Evolutionary conservation across 2,797 vertebrate genomes (phyloP).

Genomic region (Notoglanidium macrostoma): DNA sequence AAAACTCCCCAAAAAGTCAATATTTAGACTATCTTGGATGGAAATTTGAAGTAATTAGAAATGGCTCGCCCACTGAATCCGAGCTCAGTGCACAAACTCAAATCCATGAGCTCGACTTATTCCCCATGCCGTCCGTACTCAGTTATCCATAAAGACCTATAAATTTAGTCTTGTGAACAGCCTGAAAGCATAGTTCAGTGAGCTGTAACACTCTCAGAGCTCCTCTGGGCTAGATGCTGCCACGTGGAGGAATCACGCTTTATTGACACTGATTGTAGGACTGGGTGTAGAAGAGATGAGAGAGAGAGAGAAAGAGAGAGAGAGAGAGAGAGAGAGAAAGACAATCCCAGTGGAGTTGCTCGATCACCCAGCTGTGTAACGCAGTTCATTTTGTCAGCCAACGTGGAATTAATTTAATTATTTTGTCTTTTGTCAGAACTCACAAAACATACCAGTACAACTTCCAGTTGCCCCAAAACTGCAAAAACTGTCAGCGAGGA

Average conservation of each 20-base stretch:
- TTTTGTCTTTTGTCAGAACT: conserved; percentile 10
- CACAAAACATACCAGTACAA: background rate
- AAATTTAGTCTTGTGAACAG: conserved; percentile 42
- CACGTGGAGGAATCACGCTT: conserved; percentile 47
- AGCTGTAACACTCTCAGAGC: conserved; percentile 27
- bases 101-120: conserved; percentile 35
- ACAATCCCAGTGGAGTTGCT: conserved; percentile 46
- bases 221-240: conserved; percentile 28
- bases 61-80: conserved; percentile 21
- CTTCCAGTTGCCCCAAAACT: background rate
- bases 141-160: conserved; percentile 34
- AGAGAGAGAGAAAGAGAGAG: conserved; percentile 7
- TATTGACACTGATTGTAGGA: conserved; percentile 35
- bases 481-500: background rate
- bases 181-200: conserved; percentile 49
- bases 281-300: conserved; percentile 31
- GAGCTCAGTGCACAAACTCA: conserved; percentile 5
- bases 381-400: background rate
- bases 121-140: background rate
- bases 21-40: background rate
- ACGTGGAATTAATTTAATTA: background rate
- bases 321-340: background rate
- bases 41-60: conserved; percentile 7
- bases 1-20: background rate
- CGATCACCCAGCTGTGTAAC: conserved; percentile 49